Evolutionary conservation across 2,113 vertebrate species (phyloP).

Genomic region (Aegithalos caudatus): DNA sequence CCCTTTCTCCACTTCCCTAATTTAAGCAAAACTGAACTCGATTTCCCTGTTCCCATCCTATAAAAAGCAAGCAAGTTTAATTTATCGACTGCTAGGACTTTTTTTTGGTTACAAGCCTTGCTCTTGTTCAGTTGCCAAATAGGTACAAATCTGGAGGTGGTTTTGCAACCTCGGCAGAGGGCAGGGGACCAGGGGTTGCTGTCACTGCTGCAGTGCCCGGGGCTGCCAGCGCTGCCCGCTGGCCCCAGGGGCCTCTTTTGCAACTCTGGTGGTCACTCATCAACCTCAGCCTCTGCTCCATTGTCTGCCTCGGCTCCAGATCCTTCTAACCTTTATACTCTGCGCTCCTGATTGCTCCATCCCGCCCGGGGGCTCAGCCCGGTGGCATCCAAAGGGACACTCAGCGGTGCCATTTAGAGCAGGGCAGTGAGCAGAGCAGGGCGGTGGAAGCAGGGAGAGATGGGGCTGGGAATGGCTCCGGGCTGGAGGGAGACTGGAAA

Average conservation of each 20-base stretch:
- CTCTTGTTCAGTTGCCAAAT: background rate
- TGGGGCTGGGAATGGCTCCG: background rate
- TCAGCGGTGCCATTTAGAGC: background rate
- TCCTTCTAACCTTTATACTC: slow-evolving; percentile 61
- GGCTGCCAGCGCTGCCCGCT: background rate
- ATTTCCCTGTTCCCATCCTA: background rate
- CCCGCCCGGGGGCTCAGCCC: background rate
- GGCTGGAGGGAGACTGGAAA: background rate
- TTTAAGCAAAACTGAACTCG: background rate
- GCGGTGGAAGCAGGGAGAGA: background rate
- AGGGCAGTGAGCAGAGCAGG: background rate
- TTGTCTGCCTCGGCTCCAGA: background rate
- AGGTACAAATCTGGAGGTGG: background rate
- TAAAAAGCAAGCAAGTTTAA: background rate
- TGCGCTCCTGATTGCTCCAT: slow-evolving; percentile 20
- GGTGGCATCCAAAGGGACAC: background rate
- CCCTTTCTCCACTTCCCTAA: background rate
- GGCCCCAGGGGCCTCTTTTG: slow-evolving; percentile 47
- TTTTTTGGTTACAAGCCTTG: background rate
- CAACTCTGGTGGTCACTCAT: slow-evolving; percentile 38
- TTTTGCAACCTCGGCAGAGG: slow-evolving; percentile 59
- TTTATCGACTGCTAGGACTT: background rate
- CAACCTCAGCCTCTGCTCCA: background rate
- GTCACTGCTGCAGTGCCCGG: background rate
- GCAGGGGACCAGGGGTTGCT: slow-evolving; percentile 41